These are phyloP conservation scores for Drosophila merina DNA, from an alignment of 2,888 invertebrate genomes.

Conservation along the genomic window DNA sequence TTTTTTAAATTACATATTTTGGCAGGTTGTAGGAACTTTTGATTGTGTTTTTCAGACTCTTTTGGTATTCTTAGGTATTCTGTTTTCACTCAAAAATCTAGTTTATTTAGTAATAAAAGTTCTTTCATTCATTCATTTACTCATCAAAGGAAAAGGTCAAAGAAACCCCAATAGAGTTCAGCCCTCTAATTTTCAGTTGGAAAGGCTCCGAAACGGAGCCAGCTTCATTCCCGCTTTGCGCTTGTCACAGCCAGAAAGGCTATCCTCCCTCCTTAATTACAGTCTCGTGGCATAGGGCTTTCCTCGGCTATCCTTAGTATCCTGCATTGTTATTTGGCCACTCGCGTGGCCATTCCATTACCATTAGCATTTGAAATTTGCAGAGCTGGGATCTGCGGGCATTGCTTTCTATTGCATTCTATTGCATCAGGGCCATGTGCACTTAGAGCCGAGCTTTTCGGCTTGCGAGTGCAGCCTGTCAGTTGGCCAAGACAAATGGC, in stretches of 20 bases:
- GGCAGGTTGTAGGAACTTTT: background rate
- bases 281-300: slow-evolving; percentile 34
- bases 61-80: background rate
- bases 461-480: slow-evolving; percentile 32
- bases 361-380: slow-evolving; percentile 44
- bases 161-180: slow-evolving; percentile 2
- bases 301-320: slow-evolving; percentile 1
- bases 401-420: background rate
- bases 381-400: slow-evolving; percentile 10
- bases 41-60: background rate
- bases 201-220: slow-evolving; percentile 14
- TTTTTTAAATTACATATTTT: background rate
- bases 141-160: background rate
- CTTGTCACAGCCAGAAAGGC: slow-evolving; percentile 48
- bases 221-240: slow-evolving; percentile 14
- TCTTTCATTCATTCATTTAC: background rate
- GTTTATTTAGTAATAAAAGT: background rate
- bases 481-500: slow-evolving; percentile 44
- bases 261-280: slow-evolving; percentile 52
- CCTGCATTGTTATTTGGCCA: slow-evolving; percentile 11
- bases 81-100: background rate
- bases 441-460: slow-evolving; percentile 26
- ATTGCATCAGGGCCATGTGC: slow-evolving; percentile 17
- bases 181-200: slow-evolving; percentile 18
- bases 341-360: slow-evolving; percentile 44